Evolutionary conservation across 2,888 invertebrate species (phyloP).

Genomic region (Tipula helvola): DNA sequence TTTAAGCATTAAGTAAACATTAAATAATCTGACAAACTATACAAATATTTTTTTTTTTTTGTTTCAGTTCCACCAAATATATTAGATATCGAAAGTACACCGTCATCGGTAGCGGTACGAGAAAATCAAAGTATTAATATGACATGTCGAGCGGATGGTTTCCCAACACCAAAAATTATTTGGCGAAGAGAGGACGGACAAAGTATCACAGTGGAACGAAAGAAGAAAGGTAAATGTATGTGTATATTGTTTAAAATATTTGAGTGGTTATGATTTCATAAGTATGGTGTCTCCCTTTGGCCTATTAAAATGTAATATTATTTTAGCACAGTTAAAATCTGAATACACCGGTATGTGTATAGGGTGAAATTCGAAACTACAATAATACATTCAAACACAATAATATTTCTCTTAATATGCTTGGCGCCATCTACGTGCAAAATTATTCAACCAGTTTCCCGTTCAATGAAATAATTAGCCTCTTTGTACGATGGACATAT

Average conservation of each 20-base stretch:
- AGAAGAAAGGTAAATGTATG: slow-evolving; percentile 63
- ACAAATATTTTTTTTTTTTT: not conserved
- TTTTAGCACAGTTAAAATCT: too few relatives aligned
- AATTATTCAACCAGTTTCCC: too few relatives aligned
- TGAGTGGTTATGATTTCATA: too few relatives aligned
- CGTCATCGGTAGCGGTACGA: slow-evolving; percentile 80
- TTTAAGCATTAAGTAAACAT: not conserved
- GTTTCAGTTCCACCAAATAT: slow-evolving; percentile 86
- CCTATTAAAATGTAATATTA: too few relatives aligned
- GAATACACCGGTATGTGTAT: too few relatives aligned
- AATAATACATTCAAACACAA: too few relatives aligned
- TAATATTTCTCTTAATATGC: too few relatives aligned
- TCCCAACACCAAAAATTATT: slow-evolving; percentile 82
- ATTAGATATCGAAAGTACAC: slow-evolving; percentile 77
- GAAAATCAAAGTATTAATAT: slow-evolving; percentile 91
- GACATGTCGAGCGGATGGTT: slow-evolving; percentile 82
- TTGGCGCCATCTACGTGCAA: too few relatives aligned
- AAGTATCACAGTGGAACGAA: slow-evolving; percentile 69
- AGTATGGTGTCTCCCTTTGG: too few relatives aligned
- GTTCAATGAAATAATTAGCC: too few relatives aligned
- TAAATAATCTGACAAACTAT: not conserved
- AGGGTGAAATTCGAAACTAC: too few relatives aligned
- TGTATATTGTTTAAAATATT: slow-evolving; percentile 12
- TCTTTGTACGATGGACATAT: too few relatives aligned
- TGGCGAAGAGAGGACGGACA: slow-evolving; percentile 89